These are phyloP conservation scores for Arenaria interpres DNA, from an alignment of 2,113 vertebrate genomes.

Conservation along the genomic window DNA sequence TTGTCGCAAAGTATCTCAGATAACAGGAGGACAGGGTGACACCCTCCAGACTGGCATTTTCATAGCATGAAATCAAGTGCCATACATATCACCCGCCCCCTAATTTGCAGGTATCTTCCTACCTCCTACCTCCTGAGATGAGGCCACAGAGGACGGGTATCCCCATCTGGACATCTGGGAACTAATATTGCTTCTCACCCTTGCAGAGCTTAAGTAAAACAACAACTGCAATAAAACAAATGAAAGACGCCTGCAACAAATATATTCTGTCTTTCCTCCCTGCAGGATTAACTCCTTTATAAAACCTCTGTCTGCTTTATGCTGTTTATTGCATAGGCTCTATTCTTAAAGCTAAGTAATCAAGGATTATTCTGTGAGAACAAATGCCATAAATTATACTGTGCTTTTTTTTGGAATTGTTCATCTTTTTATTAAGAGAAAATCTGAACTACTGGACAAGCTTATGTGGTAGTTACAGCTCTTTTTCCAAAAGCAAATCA, in stretches of 20 bases:
- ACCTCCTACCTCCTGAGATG: not conserved
- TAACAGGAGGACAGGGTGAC: not conserved
- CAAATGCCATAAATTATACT: not conserved
- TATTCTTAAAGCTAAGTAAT: slow-evolving; percentile 6
- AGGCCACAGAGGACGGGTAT: not conserved
- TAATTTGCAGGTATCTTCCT: not conserved
- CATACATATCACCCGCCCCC: not conserved
- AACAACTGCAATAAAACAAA: not conserved
- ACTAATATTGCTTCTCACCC: not conserved
- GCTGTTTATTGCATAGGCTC: not conserved
- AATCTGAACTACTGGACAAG: not conserved
- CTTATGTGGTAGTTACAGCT: not conserved
- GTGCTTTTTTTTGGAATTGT: not conserved
- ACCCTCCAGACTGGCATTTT: not conserved
- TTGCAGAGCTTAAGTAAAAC: not conserved
- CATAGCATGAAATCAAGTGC: not conserved
- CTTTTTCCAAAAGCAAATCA: not conserved
- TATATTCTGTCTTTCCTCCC: not conserved
- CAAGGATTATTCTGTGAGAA: slow-evolving; percentile 11
- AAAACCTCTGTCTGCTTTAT: not conserved
- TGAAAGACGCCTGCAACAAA: not conserved
- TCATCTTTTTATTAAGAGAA: slow-evolving; percentile 9
- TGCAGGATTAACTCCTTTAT: not conserved
- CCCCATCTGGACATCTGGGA: not conserved
- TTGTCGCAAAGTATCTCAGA: not conserved